Conservation (phyloP, 2,797 vertebrate genomes). For the Acropternis orthonyx region DNA sequence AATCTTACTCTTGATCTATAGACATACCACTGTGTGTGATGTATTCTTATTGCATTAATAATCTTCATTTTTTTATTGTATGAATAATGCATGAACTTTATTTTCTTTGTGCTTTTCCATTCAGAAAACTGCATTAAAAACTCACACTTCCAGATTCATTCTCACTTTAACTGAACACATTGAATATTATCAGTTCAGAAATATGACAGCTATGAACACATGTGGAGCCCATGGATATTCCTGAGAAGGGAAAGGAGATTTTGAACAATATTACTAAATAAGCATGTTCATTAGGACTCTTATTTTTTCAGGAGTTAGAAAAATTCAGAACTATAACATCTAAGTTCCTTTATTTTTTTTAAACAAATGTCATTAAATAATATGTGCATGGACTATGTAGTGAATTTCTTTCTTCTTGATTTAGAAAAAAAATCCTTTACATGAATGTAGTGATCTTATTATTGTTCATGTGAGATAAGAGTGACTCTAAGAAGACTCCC, state of each 20-base stretch:
- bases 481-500: background rate
- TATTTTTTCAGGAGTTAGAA: background rate
- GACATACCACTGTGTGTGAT: background rate
- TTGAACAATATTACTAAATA: background rate
- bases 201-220: background rate
- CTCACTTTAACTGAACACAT: background rate
- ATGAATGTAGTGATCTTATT: background rate
- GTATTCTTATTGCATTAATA: background rate
- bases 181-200: conserved; percentile 5
- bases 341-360: background rate
- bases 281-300: background rate
- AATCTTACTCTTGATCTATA: background rate
- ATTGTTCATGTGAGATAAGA: background rate
- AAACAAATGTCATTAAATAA: background rate
- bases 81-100: background rate
- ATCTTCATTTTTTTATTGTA: background rate
- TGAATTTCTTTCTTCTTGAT: background rate
- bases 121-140: conserved; percentile 9
- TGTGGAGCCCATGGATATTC: background rate
- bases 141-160: background rate
- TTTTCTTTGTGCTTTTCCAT: background rate
- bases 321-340: background rate
- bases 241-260: background rate
- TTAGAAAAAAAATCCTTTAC: background rate
- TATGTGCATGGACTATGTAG: background rate